phyloP scores from a whole-genome alignment of 2,888 invertebrate species.

The Malacosoma neustria region DNA sequence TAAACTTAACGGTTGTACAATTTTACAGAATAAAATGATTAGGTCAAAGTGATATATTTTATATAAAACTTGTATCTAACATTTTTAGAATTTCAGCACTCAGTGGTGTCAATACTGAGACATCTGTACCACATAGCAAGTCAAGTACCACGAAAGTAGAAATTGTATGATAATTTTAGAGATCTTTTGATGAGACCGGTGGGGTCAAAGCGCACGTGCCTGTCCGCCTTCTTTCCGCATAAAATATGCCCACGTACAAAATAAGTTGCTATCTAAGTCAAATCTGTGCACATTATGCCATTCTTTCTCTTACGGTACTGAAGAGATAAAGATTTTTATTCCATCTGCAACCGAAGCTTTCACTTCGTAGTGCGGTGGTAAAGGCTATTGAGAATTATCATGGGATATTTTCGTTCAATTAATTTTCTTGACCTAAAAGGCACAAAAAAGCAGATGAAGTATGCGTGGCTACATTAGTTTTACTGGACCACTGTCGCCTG shows the following conservation, averaged over 20 bases:
- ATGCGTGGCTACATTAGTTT: no score
- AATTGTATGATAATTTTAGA: slow-evolving; percentile 5
- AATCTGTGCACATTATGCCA: background rate
- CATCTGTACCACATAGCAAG: background rate
- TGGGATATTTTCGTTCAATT: no score
- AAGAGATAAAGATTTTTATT: no score
- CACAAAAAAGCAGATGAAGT: no score
- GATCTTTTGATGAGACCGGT: slow-evolving; percentile 32
- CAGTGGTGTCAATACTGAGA: background rate
- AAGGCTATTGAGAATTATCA: no score
- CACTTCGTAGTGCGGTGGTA: no score
- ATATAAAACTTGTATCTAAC: background rate
- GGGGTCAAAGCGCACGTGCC: slow-evolving; percentile 40
- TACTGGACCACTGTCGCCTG: no score
- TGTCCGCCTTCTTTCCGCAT: slow-evolving; percentile 29
- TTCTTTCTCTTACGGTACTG: background rate
- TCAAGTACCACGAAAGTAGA: slow-evolving; percentile 5
- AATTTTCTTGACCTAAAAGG: no score
- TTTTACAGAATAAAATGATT: background rate
- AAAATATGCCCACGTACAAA: slow-evolving; percentile 33
- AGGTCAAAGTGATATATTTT: background rate
- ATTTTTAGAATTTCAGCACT: background rate
- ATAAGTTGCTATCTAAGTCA: slow-evolving; percentile 20
- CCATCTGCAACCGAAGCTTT: no score
- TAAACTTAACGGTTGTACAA: no score